These are phyloP conservation scores for Nibea albiflora DNA, from an alignment of 2,113 vertebrate species.

Conservation along the genomic window DNA sequence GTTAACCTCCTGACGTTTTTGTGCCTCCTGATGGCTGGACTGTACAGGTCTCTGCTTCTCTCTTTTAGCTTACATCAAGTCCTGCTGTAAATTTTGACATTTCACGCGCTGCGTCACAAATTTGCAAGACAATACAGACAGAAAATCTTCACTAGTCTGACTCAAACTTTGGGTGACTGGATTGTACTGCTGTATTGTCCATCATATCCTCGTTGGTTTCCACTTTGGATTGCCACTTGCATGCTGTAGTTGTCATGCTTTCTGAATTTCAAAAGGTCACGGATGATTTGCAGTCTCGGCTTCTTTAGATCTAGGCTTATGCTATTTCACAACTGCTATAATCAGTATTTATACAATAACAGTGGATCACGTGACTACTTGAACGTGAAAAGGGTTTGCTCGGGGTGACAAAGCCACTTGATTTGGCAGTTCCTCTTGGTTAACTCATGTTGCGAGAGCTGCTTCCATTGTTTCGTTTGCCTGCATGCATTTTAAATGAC, in stretches of 20 bases:
- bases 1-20: conserved; percentile 19
- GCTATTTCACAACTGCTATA: not conserved
- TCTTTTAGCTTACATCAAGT: not conserved
- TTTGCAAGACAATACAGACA: not conserved
- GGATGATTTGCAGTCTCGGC: not conserved
- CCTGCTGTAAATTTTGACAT: not conserved
- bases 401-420: no score
- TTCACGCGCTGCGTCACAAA: no score
- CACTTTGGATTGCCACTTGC: no score
- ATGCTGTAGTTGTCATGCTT: not conserved
- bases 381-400: no score
- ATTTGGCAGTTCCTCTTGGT: no score
- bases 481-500: not conserved
- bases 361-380: no score
- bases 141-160: not conserved
- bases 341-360: no score
- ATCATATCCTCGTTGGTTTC: no score
- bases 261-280: not conserved
- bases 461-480: not conserved
- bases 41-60: not conserved
- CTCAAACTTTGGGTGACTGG: not conserved
- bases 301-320: not conserved
- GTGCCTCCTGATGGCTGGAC: not conserved
- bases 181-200: no score
- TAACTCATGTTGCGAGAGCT: no score